phyloP scores from a whole-genome alignment of 2,797 vertebrate species.

The Xenentodon cancila region DNA sequence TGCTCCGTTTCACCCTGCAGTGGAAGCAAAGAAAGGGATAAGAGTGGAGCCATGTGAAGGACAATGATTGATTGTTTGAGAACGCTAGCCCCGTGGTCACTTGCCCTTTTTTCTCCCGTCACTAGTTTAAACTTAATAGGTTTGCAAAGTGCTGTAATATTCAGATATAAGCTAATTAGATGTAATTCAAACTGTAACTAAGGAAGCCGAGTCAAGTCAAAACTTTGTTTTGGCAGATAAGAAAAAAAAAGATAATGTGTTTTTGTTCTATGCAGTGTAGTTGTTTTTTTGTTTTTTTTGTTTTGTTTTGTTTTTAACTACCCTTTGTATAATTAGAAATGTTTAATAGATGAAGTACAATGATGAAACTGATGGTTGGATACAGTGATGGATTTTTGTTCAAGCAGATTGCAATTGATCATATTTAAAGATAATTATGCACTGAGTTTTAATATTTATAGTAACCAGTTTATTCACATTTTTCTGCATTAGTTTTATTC shows the following conservation, averaged over 20 bases:
- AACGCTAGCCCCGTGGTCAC: constrained; percentile 69
- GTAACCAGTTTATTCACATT: not conserved
- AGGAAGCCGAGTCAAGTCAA: constrained; percentile 18
- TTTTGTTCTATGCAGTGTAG: too few relatives aligned
- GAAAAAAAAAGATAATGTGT: constrained; percentile 1
- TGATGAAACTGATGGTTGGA: too few relatives aligned
- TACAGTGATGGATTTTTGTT: too few relatives aligned
- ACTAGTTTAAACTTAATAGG: constrained; percentile 60
- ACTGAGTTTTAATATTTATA: constrained; percentile 22
- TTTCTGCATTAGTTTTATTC: not conserved
- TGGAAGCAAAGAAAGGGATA: constrained; percentile 54
- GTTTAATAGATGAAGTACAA: too few relatives aligned
- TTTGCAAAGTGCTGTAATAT: constrained; percentile 49
- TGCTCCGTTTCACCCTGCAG: constrained; percentile 41
- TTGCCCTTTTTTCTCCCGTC: constrained; percentile 45
- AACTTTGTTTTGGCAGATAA: constrained; percentile 21
- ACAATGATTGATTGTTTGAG: constrained; percentile 74
- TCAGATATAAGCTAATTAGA: constrained; percentile 57
- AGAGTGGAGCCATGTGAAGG: constrained; percentile 69
- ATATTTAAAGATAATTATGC: not conserved
- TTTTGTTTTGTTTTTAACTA: too few relatives aligned
- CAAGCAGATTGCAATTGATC: too few relatives aligned
- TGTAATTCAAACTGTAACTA: constrained; percentile 37
- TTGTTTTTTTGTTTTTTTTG: too few relatives aligned
- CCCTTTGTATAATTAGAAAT: too few relatives aligned